These are phyloP conservation scores for Penaeus monodon DNA, from an alignment of 2,888 invertebrate species.

Conservation along the genomic window DNA sequence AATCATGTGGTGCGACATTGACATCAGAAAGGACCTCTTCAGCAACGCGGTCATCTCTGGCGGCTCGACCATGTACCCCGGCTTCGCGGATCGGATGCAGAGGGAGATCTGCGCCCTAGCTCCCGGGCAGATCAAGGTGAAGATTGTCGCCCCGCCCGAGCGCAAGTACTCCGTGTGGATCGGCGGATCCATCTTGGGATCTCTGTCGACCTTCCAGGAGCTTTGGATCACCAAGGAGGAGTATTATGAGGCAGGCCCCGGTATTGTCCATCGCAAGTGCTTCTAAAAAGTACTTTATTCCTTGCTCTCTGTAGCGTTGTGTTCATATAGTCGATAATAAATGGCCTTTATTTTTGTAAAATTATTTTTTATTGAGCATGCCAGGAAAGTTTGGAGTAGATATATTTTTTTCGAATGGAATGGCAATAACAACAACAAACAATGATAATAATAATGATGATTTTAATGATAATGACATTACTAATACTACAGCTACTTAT, in stretches of 20 bases:
- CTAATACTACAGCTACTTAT: too few relatives aligned
- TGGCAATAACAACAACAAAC: too few relatives aligned
- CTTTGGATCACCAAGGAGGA: slow-evolving; percentile 59
- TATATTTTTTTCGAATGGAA: too few relatives aligned
- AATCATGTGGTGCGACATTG: too few relatives aligned
- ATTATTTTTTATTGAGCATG: too few relatives aligned
- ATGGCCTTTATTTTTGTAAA: too few relatives aligned
- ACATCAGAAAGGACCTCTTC: slow-evolving; percentile 55
- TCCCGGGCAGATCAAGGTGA: slow-evolving; percentile 67
- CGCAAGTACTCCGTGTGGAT: slow-evolving; percentile 68
- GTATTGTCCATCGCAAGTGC: slow-evolving; percentile 66
- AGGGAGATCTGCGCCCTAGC: slow-evolving; percentile 66
- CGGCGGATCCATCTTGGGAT: slow-evolving; percentile 67
- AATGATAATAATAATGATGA: too few relatives aligned
- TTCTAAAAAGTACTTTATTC: slow-evolving; percentile 59
- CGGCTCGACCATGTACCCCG: slow-evolving; percentile 35
- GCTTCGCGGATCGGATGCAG: slow-evolving; percentile 72
- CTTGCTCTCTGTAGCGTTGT: too few relatives aligned
- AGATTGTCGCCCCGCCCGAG: slow-evolving; percentile 67
- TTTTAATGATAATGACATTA: too few relatives aligned
- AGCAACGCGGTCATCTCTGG: slow-evolving; percentile 21
- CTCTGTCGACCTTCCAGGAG: slow-evolving; percentile 64
- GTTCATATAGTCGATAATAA: too few relatives aligned
- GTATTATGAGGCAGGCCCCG: slow-evolving; percentile 61
- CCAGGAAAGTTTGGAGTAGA: too few relatives aligned